Base-by-base conservation (phyloP, 2,113 vertebrate genomes). In the Epinephelus moara region DNA sequence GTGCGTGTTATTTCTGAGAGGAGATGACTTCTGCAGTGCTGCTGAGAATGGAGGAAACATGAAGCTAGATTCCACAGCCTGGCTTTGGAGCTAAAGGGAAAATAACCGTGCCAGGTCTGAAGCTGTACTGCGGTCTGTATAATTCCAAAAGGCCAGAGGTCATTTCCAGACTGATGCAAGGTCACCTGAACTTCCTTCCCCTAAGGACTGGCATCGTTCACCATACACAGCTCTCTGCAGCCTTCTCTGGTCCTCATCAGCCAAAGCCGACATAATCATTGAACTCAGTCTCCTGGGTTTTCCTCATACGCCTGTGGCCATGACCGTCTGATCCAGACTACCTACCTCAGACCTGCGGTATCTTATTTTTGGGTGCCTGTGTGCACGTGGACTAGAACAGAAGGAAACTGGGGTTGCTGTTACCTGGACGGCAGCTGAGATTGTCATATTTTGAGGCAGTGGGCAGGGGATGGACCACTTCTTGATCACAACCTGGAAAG, bases 381-480 rank as follows among this genome's bases (percentile, higher is more conserved):
- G 62, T 50, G 50, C 19, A 73, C 1, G 2, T 50, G 25, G 62
- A 73, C 15, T 47, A 52, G 10, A 11, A 19, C 4, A 53, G 37
- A n/a, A 61, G 50, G 33, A 70, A 72, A 74, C 1, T 12, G 18
- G 33, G 45, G 40, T 63, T 61, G 13, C n/a, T 71, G 40, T 87
- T 89, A 91, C 87, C 89, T 91, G 79, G 27, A 75, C 75, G 70
- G 89, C 47, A 94, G 94, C 94, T 93, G 96, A 84, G 75, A 78
- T 21, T 0, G 94, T 92, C n/a, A 87, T 73, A 40, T 95, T 97
- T 57, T 92, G 80, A 73, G 96, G 96, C 52, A 99, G 93, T 19
- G 98, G 98, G 88, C 98, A 99, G 42, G 97, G 97, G 80, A 99
- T 94, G 4, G 95, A 96, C 97, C 97, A 98, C 74, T 98, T 99